Conservation (phyloP, 2,113 vertebrate species). For the Spea multiplicata region DNA sequence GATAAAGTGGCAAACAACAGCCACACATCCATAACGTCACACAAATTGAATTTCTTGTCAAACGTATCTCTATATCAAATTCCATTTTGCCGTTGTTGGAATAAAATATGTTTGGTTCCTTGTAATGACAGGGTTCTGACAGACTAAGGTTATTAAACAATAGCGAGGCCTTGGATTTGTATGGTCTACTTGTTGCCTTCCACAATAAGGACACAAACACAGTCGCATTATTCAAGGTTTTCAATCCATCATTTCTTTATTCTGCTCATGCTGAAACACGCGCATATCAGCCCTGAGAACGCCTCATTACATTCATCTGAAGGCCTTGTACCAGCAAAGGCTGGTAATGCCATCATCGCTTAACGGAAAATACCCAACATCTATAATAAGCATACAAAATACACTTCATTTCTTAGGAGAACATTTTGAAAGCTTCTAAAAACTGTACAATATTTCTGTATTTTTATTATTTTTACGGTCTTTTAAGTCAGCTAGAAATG, state of each 20-base stretch:
- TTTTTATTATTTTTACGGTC: too few species aligned
- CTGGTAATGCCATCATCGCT: not conserved
- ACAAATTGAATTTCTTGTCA: constrained; percentile 18
- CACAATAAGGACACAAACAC: constrained; percentile 55
- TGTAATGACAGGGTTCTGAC: constrained; percentile 50
- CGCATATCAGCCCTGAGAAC: constrained; percentile 3
- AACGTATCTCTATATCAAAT: constrained; percentile 45
- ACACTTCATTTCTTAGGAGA: too few species aligned
- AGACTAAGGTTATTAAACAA: constrained; percentile 53
- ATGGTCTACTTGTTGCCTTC: constrained; percentile 31
- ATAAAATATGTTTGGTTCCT: constrained; percentile 50
- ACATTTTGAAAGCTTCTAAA: too few species aligned
- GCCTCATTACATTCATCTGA: not conserved
- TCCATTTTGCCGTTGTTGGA: constrained; percentile 41
- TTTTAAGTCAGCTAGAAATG: too few species aligned
- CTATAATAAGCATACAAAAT: too few species aligned
- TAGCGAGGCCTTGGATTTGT: constrained; percentile 56
- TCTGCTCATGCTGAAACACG: constrained; percentile 18
- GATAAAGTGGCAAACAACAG: not conserved
- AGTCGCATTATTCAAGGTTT: constrained; percentile 59
- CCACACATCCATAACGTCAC: not conserved
- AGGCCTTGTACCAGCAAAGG: not conserved
- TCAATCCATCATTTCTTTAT: constrained; percentile 55
- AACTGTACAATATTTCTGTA: too few species aligned
- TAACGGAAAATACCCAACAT: not conserved